Percentiles rank a stretch among this genome's conserved stretches.
phyloP scores from a whole-genome alignment of 2,797 vertebrate species.

The Catostomus latipinnis region DNA sequence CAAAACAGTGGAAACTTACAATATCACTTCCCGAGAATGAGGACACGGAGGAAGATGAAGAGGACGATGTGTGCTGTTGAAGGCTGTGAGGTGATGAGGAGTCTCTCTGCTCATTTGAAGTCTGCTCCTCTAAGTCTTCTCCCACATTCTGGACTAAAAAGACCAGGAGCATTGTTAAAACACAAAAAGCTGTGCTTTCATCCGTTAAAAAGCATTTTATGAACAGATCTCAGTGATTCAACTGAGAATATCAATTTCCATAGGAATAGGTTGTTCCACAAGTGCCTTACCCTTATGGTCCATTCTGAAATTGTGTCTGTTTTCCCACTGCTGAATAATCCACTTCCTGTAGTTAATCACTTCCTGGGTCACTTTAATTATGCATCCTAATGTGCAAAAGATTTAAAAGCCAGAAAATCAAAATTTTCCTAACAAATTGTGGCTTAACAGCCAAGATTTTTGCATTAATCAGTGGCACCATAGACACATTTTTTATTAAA shows the following conservation, averaged over 20 bases:
- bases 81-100: constrained; percentile 82
- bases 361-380: constrained; percentile 95
- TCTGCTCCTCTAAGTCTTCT: constrained; percentile 16
- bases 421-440: not conserved
- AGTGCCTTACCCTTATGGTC: constrained; percentile 66
- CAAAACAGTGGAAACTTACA: constrained; percentile 73
- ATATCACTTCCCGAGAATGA: constrained; percentile 94
- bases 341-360: constrained; percentile 94
- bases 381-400: constrained; percentile 89
- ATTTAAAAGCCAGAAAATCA: not conserved
- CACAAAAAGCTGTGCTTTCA: too few species aligned
- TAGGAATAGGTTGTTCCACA: not conserved
- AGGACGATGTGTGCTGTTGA: constrained; percentile 81
- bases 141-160: not conserved
- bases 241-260: too few species aligned
- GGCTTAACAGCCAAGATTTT: too few species aligned
- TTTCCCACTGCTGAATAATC: constrained; percentile 94
- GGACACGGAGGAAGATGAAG: constrained; percentile 90
- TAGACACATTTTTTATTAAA: too few species aligned
- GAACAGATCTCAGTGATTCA: too few species aligned
- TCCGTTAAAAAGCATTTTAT: too few species aligned
- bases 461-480: not conserved
- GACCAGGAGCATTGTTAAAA: not conserved
- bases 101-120: constrained; percentile 73
- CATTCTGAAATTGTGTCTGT: constrained; percentile 74